Base-by-base conservation (phyloP, 2,888 invertebrate genomes). In the Drosophila silvestris region DNA sequence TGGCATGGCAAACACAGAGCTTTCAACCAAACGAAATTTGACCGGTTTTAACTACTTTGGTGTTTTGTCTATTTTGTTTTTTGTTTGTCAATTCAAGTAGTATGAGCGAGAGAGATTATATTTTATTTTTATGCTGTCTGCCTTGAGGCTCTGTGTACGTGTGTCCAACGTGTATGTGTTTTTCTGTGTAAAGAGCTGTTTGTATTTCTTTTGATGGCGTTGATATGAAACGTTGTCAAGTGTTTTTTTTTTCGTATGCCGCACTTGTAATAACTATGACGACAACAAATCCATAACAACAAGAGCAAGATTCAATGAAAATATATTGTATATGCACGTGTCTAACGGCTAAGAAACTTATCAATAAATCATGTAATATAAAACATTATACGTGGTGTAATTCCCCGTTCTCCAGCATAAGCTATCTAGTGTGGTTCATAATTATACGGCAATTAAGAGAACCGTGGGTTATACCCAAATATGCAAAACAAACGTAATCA, bases 1-100 rank as follows among this genome's bases (percentile, higher is more conserved):
- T 56, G 14, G 47, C 2, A 16, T 26, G 54, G 64, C 44, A 41
- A 50, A 33, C 19, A 22, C n/a, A 52, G 44, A 57, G 22, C 58
- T n/a, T 30, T 7, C 52, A 73, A 16, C 30, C 35, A n/a, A 60
- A 60, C 62, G 61, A 66, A 76, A 76, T 58, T 47, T 52, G 59
- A 76, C 76, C 62, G 66, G 76, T 66, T 76, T 72, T n/a, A 72
- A 63, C 66, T 77, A 76, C 72, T 63, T 72, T 47, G 32, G 39
- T 41, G 59, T 32, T 63, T 77, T 44, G 44, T 12, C 44, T 44
- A 44, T 22, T 44, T 44, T 44, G 5, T 44, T 44, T 12, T 44
- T 14, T 44, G 10, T 47, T 74, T 65, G 63, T 77, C 74, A 63
- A 66, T 66, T 33, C 60, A 57, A 60, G 63, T 56, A 59, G 65